A percentile compares a stretch with the other conserved stretches of the same genome.
phyloP scores from a whole-genome alignment of 2,888 invertebrate genomes.

The Eupithecia pulchellata region DNA sequence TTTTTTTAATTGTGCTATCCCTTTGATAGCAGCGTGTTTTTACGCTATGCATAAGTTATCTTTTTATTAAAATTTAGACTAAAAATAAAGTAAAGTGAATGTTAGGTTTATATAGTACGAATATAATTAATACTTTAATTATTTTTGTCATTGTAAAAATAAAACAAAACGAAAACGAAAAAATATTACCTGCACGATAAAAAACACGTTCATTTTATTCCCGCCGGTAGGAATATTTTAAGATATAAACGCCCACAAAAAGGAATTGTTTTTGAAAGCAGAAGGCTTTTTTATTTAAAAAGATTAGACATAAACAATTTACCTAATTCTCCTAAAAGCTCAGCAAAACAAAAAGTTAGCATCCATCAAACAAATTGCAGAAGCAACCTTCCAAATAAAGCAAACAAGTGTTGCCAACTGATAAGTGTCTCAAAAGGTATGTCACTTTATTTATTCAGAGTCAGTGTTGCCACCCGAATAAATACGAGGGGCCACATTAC shows the following conservation, averaged over 20 bases:
- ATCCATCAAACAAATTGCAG: constrained; percentile 41
- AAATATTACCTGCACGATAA: too few species aligned
- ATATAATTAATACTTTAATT: too few species aligned
- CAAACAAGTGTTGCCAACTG: constrained; percentile 54
- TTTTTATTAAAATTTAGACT: too few species aligned
- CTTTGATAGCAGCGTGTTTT: too few species aligned
- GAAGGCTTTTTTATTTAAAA: background rate
- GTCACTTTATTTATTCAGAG: constrained; percentile 55
- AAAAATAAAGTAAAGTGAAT: too few species aligned
- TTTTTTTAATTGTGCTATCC: too few species aligned
- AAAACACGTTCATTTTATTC: too few species aligned
- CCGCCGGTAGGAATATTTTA: background rate
- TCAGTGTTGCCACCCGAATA: constrained; percentile 43
- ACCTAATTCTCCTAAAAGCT: constrained; percentile 1
- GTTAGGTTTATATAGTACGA: too few species aligned
- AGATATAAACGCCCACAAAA: too few species aligned
- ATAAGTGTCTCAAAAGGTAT: constrained; percentile 52
- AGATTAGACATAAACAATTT: background rate
- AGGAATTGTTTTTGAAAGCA: background rate
- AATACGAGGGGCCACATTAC: constrained; percentile 20
- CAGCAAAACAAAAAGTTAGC: constrained; percentile 8
- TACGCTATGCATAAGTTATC: too few species aligned
- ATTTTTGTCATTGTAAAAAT: too few species aligned
- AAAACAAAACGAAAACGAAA: too few species aligned
- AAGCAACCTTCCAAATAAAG: constrained; percentile 45